A percentile compares a stretch with the other conserved stretches of the same genome.
Evolutionary conservation across 2,113 vertebrate species (phyloP).

Genomic region (Equus przewalskii): DNA sequence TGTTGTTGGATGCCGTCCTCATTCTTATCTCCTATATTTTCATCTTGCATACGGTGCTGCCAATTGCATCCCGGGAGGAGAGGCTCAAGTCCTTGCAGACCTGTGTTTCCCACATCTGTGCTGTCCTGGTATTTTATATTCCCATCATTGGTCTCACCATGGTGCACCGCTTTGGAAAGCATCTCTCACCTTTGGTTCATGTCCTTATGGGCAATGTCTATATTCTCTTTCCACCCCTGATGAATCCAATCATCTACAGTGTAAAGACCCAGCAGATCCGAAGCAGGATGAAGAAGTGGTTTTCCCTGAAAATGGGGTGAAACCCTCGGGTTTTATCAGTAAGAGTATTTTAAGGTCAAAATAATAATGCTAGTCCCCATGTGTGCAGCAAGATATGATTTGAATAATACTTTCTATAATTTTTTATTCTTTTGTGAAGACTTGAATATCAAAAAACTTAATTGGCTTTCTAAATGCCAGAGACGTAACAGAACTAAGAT

Average conservation of each 20-base stretch:
- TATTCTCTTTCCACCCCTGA: constrained; percentile 61
- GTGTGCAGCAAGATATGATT: background rate
- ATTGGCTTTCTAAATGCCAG: background rate
- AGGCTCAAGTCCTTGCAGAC: constrained; percentile 76
- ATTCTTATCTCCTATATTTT: constrained; percentile 67
- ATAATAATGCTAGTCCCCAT: background rate
- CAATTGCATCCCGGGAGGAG: constrained; percentile 34
- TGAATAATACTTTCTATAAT: background rate
- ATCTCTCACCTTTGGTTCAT: constrained; percentile 67
- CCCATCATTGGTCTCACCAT: constrained; percentile 76
- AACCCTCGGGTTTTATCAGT: background rate
- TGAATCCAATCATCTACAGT: constrained; percentile 72
- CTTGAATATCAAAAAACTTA: background rate
- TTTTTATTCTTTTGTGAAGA: background rate
- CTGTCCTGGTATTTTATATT: constrained; percentile 75
- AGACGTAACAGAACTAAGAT: background rate
- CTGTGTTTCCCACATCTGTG: constrained; percentile 72
- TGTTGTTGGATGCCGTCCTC: constrained; percentile 70
- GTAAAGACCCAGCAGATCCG: constrained; percentile 53
- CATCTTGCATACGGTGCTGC: constrained; percentile 66
- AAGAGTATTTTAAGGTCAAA: background rate
- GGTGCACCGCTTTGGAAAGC: constrained; percentile 73
- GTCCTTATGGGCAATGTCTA: constrained; percentile 73
- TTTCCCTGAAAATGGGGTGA: background rate
- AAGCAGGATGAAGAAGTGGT: background rate